These are phyloP conservation scores for Salpingus planirostris DNA, from an alignment of 2,888 invertebrate species.

Conservation along the genomic window DNA sequence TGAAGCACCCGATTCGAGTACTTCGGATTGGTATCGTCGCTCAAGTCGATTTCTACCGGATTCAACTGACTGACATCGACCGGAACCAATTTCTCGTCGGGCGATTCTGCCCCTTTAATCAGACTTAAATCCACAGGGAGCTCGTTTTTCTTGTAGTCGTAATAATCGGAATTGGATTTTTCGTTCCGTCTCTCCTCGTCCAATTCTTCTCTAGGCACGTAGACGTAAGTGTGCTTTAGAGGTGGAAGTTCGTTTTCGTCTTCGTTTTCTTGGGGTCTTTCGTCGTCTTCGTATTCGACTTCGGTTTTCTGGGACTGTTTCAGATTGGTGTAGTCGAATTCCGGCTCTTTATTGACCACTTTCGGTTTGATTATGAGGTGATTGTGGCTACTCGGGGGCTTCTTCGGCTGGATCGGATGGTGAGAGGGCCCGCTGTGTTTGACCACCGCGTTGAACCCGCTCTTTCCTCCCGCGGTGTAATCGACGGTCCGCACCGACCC, in stretches of 20 bases:
- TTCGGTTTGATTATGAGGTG: conserved; percentile 18
- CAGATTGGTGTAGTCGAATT: conserved; percentile 5
- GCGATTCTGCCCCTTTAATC: conserved; percentile 15
- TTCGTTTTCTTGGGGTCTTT: not conserved
- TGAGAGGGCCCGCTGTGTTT: conserved; percentile 45
- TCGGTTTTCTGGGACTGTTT: conserved; percentile 6
- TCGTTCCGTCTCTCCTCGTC: conserved; percentile 9
- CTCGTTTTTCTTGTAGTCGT: conserved; percentile 2
- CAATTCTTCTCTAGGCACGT: conserved; percentile 18
- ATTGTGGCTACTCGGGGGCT: conserved; percentile 22
- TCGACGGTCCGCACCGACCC: conserved; percentile 53
- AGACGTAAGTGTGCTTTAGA: conserved; percentile 13
- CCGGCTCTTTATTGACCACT: conserved; percentile 1
- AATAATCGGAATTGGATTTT: conserved; percentile 2
- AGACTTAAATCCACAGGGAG: conserved; percentile 28
- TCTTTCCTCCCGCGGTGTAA: conserved; percentile 50
- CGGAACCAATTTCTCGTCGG: conserved; percentile 23
- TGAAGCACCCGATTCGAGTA: too few relatives aligned
- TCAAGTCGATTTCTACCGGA: conserved; percentile 28
- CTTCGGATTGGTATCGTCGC: conserved; percentile 6
- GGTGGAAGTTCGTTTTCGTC: not conserved
- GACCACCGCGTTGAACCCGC: conserved; percentile 50
- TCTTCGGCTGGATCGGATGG: conserved; percentile 26
- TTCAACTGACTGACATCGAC: conserved; percentile 26
- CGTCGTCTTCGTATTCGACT: conserved; percentile 5